Conservation (phyloP, 2,113 vertebrate species). For the Mandrillus leucophaeus region DNA sequence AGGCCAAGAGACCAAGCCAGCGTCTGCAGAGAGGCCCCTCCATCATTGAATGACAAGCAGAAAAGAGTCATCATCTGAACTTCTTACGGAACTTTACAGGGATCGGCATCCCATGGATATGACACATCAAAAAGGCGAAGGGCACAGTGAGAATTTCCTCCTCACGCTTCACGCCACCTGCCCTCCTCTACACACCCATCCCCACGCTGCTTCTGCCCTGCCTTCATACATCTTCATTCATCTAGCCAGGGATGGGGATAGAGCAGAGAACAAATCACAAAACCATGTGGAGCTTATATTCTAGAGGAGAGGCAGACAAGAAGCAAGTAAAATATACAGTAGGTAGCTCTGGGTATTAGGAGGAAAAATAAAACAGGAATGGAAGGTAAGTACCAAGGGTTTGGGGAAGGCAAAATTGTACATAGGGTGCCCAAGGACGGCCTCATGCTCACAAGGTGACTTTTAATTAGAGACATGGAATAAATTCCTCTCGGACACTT, state of each 20-base stretch:
- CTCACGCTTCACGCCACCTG: accelerated
- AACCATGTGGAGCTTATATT: not conserved
- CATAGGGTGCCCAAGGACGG: not conserved
- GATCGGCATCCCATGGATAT: not conserved
- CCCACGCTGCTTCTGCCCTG: not conserved
- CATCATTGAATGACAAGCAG: not conserved
- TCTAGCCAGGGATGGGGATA: not conserved
- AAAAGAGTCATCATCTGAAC: not conserved
- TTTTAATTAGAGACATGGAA: not conserved
- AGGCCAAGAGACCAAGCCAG: not conserved
- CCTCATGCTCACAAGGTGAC: not conserved
- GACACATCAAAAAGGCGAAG: not conserved
- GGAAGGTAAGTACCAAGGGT: not conserved
- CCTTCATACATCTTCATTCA: not conserved
- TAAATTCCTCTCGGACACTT: not conserved
- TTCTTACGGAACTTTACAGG: not conserved
- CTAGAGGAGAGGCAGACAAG: not conserved
- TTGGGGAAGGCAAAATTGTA: accelerated
- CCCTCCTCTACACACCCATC: too few relatives aligned
- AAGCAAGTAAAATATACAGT: accelerated
- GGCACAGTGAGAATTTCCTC: accelerated
- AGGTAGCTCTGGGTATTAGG: not conserved
- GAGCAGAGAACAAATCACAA: not conserved
- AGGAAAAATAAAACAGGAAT: not conserved
- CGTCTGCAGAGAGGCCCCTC: not conserved